Evolutionary conservation across 2,888 invertebrate species (phyloP).

Genomic region (Steromphala cineraria): DNA sequence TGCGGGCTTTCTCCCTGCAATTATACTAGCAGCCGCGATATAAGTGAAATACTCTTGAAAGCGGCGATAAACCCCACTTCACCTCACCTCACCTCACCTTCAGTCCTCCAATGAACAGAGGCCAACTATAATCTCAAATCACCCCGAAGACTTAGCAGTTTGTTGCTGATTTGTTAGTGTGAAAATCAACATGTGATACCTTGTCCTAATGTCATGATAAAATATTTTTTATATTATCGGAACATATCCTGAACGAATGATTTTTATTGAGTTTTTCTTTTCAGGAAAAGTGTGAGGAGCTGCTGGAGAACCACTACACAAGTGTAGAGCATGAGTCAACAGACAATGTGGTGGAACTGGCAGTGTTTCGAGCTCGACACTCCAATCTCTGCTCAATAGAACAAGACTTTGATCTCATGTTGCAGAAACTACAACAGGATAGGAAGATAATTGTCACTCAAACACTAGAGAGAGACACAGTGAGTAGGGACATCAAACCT

Average conservation of each 20-base stretch:
- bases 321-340: conserved; percentile 27
- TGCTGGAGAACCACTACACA: conserved; percentile 24
- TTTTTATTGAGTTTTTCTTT: neutral
- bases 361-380: conserved; percentile 15
- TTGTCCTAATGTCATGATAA: no score
- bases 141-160: no score
- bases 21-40: no score
- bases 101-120: no score
- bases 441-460: conserved; percentile 27
- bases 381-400: conserved; percentile 23
- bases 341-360: conserved; percentile 34
- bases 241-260: neutral
- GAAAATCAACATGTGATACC: no score
- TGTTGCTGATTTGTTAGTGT: no score
- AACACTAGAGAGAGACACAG: conserved; percentile 30
- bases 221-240: no score
- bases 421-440: conserved; percentile 37
- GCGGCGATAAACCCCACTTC: no score
- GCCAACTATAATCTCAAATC: no score
- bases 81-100: no score
- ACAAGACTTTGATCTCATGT: conserved; percentile 34
- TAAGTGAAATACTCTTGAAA: no score
- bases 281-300: conserved; percentile 31
- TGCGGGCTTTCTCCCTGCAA: no score
- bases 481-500: conserved; percentile 6